These are phyloP conservation scores for Phenganax subtilis DNA, from an alignment of 92 coral and sea anemone genomes.

Conservation along the genomic window DNA sequence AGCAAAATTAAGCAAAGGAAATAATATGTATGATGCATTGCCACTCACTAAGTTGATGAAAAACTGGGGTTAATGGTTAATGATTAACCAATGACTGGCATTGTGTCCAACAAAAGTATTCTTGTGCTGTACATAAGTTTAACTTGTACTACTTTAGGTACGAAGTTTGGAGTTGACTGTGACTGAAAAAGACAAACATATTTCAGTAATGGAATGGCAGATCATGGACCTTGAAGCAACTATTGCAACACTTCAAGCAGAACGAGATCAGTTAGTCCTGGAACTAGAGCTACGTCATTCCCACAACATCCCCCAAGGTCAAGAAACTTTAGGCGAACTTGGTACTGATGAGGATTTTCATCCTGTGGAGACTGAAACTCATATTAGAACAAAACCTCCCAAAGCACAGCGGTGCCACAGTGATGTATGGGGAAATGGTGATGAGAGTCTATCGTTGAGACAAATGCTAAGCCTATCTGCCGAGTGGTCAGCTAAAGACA, in stretches of 20 bases:
- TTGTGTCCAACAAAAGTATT: neutral
- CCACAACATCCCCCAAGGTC: conserved; percentile 57
- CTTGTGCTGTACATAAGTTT: neutral
- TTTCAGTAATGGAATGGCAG: conserved; percentile 93
- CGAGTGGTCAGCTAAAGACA: conserved; percentile 28
- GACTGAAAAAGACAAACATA: conserved; percentile 80
- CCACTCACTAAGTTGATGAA: no score
- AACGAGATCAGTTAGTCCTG: conserved; percentile 74
- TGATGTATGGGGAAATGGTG: conserved; percentile 6
- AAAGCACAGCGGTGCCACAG: neutral
- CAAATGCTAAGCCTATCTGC: conserved; percentile 32
- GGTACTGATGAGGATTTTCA: conserved; percentile 51
- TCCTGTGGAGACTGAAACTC: neutral
- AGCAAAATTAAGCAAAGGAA: no score
- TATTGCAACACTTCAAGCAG: conserved; percentile 78
- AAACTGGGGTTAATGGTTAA: no score
- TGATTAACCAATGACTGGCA: no score
- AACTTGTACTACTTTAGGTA: conserved; percentile 46
- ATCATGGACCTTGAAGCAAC: conserved; percentile 83
- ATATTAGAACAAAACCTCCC: neutral
- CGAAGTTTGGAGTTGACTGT: conserved; percentile 60
- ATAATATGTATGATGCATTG: no score
- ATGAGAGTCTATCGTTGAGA: conserved; percentile 21
- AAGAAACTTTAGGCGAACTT: conserved; percentile 62
- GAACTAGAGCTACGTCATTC: conserved; percentile 70